These are phyloP conservation scores for Copsychus sechellarum DNA, from an alignment of 2,113 vertebrate genomes.

Conservation along the genomic window DNA sequence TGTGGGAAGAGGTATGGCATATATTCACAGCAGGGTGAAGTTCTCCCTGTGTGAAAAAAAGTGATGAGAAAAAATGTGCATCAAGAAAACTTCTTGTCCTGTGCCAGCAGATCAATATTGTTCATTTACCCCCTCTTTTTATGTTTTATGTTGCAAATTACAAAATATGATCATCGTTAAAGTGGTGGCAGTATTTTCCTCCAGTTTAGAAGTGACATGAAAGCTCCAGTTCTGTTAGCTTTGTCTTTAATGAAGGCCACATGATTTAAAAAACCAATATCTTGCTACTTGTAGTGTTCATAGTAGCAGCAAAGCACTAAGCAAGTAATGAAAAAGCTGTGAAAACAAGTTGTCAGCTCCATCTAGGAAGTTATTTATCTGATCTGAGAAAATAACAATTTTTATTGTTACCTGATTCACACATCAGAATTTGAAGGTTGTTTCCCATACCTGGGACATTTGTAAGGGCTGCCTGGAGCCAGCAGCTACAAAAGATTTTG, in stretches of 20 bases:
- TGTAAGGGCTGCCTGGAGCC: not conserved
- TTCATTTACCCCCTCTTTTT: not conserved
- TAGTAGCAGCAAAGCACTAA: not conserved
- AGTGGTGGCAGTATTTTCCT: not conserved
- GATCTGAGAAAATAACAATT: not conserved
- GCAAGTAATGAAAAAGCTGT: not conserved
- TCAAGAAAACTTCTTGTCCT: not conserved
- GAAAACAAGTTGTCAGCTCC: constrained; percentile 32
- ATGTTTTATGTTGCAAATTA: not conserved
- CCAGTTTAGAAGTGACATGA: not conserved
- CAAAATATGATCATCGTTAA: not conserved
- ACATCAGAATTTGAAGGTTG: constrained; percentile 5
- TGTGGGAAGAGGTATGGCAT: not conserved
- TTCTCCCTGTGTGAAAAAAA: not conserved
- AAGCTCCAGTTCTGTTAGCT: not conserved
- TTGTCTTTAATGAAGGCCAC: not conserved
- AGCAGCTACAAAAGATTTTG: not conserved
- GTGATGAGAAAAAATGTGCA: not conserved
- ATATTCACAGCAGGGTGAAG: not conserved
- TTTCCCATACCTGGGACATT: not conserved
- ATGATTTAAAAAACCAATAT: not conserved
- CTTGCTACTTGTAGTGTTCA: not conserved
- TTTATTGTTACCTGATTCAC: constrained; percentile 16
- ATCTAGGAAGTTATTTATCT: constrained; percentile 40
- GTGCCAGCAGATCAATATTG: not conserved